Percentiles rank a stretch among this genome's conserved stretches.
Conservation (phyloP, 2,888 invertebrate genomes). For the Mythimna albipuncta region DNA sequence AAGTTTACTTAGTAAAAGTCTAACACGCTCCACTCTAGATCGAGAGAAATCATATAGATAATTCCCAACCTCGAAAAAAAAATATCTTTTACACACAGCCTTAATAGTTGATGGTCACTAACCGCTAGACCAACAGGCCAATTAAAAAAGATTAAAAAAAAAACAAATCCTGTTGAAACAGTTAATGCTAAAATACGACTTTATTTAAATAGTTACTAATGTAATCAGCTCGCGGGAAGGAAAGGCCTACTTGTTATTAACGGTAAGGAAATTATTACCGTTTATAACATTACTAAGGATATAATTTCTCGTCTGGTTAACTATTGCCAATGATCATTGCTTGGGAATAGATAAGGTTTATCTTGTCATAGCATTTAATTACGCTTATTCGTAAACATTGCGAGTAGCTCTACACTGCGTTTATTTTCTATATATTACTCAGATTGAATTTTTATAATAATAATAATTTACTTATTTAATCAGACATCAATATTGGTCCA, state of each 20-base stretch:
- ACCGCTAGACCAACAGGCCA: no score
- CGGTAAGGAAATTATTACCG: constrained; percentile 49
- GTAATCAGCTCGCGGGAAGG: constrained; percentile 47
- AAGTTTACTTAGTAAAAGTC: no score
- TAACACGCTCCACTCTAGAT: no score
- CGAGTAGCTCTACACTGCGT: background rate
- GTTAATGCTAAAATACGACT: constrained; percentile 6
- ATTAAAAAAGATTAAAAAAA: background rate
- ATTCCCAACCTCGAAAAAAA: background rate
- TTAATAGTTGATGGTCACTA: no score
- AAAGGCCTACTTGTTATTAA: constrained; percentile 39
- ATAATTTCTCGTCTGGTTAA: constrained; percentile 53
- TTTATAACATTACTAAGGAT: constrained; percentile 44
- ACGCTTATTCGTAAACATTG: background rate
- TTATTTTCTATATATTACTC: no score
- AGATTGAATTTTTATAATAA: no score
- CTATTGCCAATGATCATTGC: constrained; percentile 28
- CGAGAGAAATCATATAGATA: no score
- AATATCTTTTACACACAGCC: no score
- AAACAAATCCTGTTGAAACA: background rate
- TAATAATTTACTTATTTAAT: no score
- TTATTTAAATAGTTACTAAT: constrained; percentile 43
- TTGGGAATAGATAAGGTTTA: constrained; percentile 31
- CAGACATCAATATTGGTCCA: no score
- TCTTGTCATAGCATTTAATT: constrained; percentile 13